Conservation (phyloP, 2,888 invertebrate genomes). For the Ochropacha duplaris region DNA sequence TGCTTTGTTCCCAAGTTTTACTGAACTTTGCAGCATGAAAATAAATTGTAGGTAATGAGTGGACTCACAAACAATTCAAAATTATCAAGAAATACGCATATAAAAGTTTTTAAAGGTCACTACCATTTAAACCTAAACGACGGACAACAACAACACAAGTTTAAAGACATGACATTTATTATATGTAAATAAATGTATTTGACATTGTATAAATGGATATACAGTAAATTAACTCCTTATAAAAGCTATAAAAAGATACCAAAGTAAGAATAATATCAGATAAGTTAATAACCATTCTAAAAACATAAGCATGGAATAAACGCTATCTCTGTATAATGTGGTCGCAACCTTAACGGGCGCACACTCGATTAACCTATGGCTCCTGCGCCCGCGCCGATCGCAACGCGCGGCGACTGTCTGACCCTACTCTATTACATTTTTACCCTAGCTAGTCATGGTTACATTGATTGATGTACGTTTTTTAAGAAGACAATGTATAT, state of each 20-base stretch:
- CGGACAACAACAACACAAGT: no score
- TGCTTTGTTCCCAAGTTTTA: no score
- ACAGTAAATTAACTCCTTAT: not conserved
- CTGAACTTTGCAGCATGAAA: no score
- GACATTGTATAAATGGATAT: no score
- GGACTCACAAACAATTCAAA: no score
- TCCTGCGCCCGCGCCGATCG: slow-evolving; percentile 49
- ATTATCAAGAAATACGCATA: not conserved
- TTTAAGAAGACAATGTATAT: slow-evolving; percentile 20
- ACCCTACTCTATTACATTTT: slow-evolving; percentile 68
- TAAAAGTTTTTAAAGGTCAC: no score
- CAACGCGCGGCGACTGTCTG: slow-evolving; percentile 42
- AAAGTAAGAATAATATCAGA: not conserved
- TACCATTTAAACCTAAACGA: no score
- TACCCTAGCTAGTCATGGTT: slow-evolving; percentile 40
- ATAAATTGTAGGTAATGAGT: no score
- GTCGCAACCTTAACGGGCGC: slow-evolving; percentile 34
- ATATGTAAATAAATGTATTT: no score
- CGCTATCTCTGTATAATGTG: slow-evolving; percentile 36
- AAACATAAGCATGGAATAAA: slow-evolving; percentile 6
- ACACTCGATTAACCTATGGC: slow-evolving; percentile 71
- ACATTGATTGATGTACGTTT: slow-evolving; percentile 60
- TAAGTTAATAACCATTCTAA: not conserved
- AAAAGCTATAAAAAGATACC: not conserved
- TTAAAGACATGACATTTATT: no score